Evolutionary conservation across 92 coral and sea anemone species (phyloP).

Genomic region (Actinostola sp.): DNA sequence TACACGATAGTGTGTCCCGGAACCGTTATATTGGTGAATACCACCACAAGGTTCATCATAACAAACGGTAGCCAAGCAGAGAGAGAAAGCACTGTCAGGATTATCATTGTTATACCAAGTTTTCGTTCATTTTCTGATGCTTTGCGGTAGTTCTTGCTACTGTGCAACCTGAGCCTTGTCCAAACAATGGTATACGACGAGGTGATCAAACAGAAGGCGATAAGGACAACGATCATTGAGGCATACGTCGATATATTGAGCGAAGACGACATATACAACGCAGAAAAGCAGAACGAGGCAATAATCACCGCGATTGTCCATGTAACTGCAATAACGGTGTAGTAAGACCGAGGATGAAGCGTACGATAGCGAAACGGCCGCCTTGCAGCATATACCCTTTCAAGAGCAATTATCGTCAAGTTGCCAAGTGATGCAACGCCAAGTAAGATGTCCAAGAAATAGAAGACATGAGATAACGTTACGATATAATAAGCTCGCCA

Average conservation of each 20-base stretch:
- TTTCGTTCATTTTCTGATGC: conserved; percentile 40
- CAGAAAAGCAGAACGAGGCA: conserved; percentile 30
- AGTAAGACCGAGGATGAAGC: conserved; percentile 18
- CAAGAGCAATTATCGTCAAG: conserved; percentile 45
- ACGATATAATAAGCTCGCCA: conserved; percentile 12
- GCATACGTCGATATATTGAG: conserved; percentile 31
- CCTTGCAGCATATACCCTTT: conserved; percentile 29
- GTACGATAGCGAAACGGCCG: conserved; percentile 44
- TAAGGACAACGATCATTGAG: conserved; percentile 38
- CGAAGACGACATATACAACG: conserved; percentile 22
- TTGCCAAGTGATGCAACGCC: conserved; percentile 41
- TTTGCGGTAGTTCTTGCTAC: conserved; percentile 32
- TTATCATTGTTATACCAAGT: conserved; percentile 47
- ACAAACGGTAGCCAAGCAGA: conserved; percentile 47
- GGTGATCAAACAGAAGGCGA: conserved; percentile 28
- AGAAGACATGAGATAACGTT: conserved; percentile 3
- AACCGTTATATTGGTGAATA: conserved; percentile 11
- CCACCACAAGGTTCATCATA: conserved; percentile 27
- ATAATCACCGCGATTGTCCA: conserved; percentile 19
- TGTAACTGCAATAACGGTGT: conserved; percentile 20
- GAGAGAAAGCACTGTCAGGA: conserved; percentile 30
- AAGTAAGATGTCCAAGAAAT: conserved; percentile 28
- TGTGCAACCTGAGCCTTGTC: conserved; percentile 18
- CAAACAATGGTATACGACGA: conserved; percentile 41
- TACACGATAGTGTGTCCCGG: conserved; percentile 16